Conservation (phyloP, 2,888 invertebrate genomes). For the Pollenia griseotomentosa region DNA sequence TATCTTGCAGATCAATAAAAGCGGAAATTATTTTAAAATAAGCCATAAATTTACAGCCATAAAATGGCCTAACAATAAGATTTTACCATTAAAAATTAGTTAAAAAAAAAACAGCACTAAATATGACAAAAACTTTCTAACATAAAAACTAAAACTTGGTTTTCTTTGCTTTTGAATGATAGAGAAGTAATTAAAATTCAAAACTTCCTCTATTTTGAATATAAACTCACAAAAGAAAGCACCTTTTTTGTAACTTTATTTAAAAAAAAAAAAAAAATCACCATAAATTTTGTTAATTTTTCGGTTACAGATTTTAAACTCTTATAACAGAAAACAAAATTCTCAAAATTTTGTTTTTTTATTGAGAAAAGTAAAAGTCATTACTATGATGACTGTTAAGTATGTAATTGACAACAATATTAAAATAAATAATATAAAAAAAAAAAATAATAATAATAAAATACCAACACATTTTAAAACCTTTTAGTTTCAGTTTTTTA, state of each 20-base stretch:
- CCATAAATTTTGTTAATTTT: no score
- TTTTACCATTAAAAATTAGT: no score
- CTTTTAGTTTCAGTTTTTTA: constrained; percentile 10
- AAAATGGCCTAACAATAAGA: no score
- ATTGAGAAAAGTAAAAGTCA: background rate
- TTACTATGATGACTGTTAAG: background rate
- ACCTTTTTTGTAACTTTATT: background rate
- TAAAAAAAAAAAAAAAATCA: no score
- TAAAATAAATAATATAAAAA: no score
- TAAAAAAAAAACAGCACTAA: no score
- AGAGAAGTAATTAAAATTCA: background rate
- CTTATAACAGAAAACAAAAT: no score
- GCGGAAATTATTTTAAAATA: background rate
- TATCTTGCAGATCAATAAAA: background rate
- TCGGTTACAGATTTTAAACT: no score
- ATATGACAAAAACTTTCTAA: background rate
- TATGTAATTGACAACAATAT: background rate
- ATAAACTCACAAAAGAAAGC: constrained; percentile 14
- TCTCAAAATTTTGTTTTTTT: no score
- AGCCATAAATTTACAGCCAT: background rate
- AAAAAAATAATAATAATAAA: background rate
- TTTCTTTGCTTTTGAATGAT: background rate
- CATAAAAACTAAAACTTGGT: background rate
- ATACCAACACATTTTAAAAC: background rate
- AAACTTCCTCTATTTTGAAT: background rate